Percentiles rank a stretch among this genome's conserved stretches.
Conservation (phyloP, 2,888 invertebrate species). For the Oligia latruncula region DNA sequence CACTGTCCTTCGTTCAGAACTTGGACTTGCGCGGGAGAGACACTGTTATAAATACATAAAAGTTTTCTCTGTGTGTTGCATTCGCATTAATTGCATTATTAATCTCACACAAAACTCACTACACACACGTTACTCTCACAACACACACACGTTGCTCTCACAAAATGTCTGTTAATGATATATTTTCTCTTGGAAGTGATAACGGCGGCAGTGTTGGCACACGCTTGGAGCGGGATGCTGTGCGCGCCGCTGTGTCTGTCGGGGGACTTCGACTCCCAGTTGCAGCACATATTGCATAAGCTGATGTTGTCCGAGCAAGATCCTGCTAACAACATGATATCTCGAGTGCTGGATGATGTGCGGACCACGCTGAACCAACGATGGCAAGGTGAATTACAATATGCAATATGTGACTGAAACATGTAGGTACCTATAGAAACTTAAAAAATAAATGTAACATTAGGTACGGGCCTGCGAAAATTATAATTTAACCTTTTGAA, state of each 20-base stretch:
- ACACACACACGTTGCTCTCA: background rate
- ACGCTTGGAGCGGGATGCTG: background rate
- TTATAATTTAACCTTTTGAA: too few species aligned
- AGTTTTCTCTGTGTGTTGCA: too few species aligned
- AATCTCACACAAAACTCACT: too few species aligned
- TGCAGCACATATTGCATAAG: conserved; percentile 11
- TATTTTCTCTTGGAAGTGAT: conserved; percentile 6
- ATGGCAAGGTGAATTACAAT: conserved; percentile 27
- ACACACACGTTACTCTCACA: too few species aligned
- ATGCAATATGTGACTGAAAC: background rate
- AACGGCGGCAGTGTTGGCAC: background rate
- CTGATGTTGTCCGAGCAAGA: background rate
- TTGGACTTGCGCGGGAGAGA: too few species aligned
- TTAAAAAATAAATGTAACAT: too few species aligned
- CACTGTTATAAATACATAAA: too few species aligned
- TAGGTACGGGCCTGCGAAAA: background rate
- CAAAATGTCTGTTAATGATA: background rate
- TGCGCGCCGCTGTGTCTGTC: conserved; percentile 7
- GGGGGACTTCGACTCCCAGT: conserved; percentile 38
- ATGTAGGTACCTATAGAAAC: background rate
- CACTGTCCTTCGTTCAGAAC: background rate
- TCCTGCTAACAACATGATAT: background rate
- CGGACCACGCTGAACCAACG: conserved; percentile 11
- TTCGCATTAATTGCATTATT: too few species aligned
- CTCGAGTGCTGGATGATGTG: conserved; percentile 10